Evolutionary conservation across 2,888 invertebrate species (phyloP), one percentile per base, ranked within the genome.

Genomic region (Sinhomidia bicolor): DNA sequence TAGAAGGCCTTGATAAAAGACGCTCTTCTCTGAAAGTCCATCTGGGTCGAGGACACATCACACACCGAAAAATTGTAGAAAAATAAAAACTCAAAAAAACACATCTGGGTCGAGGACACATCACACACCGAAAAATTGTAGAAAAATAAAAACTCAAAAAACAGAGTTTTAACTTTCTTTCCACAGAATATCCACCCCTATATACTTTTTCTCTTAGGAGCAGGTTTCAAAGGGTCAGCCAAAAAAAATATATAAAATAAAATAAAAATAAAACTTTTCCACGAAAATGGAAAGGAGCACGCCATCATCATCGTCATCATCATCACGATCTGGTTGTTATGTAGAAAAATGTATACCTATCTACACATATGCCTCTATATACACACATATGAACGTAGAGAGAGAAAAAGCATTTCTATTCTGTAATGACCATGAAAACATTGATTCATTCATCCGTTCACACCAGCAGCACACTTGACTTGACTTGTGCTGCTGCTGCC

Each of bases 401-500:
- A 4, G n/a, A 62, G 9, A 62, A 23, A 62, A 26, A 62, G 14
- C 62, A 62, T 32, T 7, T 29, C 14, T 65, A 1, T 65, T 29
- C n/a, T 29, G 1, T 12, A 71, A 41, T 41, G 41, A n/a, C 41
- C 41, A 71, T 41, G 41, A 71, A 71, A 41, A 65, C 65, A 65
- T 65, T 65, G 41, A 71, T 71, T 71, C 71, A 41, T 41, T 71
- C 71, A 36, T 36, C 29, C 62, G 12, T 29, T 62, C 62, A 29
- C 62, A 26, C n/a, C 20, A 9, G 4, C 17, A 29, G 47, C 36
- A 20, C 74, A 47, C 17, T 41, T 68, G 17, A 32, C 4, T 68
- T n/a, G 23, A 17, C 36, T 74, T 20, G 60, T 44, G 23, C 29
- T 9, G 32, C 14, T 26, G 26, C 47, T 76, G 26, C 23, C 32